A percentile compares a stretch with the other conserved stretches of the same genome.
Evolutionary conservation across 2,888 invertebrate species (phyloP).

Genomic region (Microplitis manilae): DNA sequence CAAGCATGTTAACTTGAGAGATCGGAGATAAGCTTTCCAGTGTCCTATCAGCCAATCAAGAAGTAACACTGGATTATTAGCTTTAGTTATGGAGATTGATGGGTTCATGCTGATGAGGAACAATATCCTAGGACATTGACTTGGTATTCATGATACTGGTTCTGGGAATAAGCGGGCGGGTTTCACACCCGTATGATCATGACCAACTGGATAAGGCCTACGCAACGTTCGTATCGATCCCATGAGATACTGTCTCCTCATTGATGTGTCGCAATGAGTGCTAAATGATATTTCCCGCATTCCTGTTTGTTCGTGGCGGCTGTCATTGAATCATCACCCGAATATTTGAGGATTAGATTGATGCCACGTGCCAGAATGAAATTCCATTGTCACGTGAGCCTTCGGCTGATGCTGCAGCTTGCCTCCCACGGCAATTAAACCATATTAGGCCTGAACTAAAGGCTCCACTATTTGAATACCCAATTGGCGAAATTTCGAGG

Average conservation of each 20-base stretch:
- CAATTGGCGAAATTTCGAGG: background rate
- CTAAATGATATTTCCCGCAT: no score
- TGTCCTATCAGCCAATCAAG: background rate
- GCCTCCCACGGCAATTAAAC: no score
- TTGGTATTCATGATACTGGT: conserved; percentile 19
- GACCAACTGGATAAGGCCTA: conserved; percentile 28
- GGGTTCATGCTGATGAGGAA: background rate
- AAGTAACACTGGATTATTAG: background rate
- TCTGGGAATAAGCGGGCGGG: conserved; percentile 23
- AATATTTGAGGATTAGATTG: no score
- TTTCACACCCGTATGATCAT: background rate
- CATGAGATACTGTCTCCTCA: no score
- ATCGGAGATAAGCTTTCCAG: background rate
- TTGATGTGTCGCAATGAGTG: no score
- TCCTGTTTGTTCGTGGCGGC: no score
- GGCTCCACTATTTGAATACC: no score
- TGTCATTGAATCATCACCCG: no score
- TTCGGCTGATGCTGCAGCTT: no score
- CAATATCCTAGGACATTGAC: conserved; percentile 1
- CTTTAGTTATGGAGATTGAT: background rate
- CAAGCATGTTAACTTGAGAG: background rate
- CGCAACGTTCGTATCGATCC: conserved; percentile 11
- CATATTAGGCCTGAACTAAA: no score
- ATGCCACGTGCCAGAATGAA: no score
- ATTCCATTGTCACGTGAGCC: no score